Percentiles rank a stretch among this genome's conserved stretches.
Conservation (phyloP, 2,797 vertebrate genomes). For the Parauchenoglanis ngamensis region DNA sequence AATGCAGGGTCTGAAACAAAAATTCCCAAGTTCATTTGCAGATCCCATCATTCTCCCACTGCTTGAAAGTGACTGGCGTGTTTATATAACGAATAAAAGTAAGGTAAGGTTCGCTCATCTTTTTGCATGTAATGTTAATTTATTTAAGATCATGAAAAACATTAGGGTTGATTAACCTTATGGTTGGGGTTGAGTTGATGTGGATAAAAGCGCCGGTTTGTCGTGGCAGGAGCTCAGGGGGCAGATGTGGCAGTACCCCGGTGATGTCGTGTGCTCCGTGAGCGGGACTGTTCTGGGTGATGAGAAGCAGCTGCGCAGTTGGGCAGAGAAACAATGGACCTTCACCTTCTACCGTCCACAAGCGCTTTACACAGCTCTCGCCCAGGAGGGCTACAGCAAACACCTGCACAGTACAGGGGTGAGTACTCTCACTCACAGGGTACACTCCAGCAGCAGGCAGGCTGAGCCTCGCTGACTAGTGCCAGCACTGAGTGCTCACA, state of each 20-base stretch:
- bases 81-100: conserved; percentile 68
- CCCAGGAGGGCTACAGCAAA: conserved; percentile 76
- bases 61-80: conserved; percentile 74
- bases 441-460: not conserved
- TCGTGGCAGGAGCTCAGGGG: conserved; percentile 75
- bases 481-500: not conserved
- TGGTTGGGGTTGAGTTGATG: not conserved
- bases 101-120: conserved; percentile 53
- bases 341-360: conserved; percentile 69
- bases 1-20: conserved; percentile 68
- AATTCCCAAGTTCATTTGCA: conserved; percentile 67
- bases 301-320: conserved; percentile 75
- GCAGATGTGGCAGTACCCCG: conserved; percentile 82
- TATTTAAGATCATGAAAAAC: not conserved
- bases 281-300: conserved; percentile 79
- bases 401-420: conserved; percentile 79
- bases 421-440: conserved; percentile 60
- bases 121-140: not conserved
- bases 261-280: conserved; percentile 82
- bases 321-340: conserved; percentile 78
- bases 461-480: not conserved
- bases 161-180: too few species aligned
- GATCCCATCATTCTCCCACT: conserved; percentile 67
- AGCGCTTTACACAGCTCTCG: conserved; percentile 73
- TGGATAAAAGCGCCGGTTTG: not conserved